Evolutionary conservation across 2,888 invertebrate species (phyloP), one percentile per base, ranked within the genome.

Genomic region (Nudaria mundana): DNA sequence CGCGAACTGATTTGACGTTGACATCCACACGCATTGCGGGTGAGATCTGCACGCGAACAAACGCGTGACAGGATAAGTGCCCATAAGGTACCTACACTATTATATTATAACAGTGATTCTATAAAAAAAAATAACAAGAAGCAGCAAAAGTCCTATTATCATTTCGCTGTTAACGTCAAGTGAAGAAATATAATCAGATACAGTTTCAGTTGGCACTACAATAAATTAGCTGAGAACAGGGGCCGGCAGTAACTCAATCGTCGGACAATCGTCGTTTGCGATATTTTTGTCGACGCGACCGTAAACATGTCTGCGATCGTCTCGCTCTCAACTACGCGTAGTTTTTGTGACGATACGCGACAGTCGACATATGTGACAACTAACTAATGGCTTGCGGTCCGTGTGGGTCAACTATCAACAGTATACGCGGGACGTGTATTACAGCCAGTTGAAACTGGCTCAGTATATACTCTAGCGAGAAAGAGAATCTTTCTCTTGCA

Each of bases 271-370:
- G 63, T 46, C 48, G 48, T 60, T 56, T 52, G 58, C 79, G 68
- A 81, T 84, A 83, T 77, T 78, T 83, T 77, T 68, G 81, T 85
- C 86, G 75, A 62, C 81, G 62, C 57, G 42, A 56, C 71, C 80
- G 79, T 84, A 82, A 85, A 85, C 58, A 69, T 71, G 83, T 83
- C 81, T 71, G 62, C 58, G 61, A 46, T 56, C 57, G 56, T 52
- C 20, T 3, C 18, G 18, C 3, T n/a, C 55, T 59, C 55, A 56
- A 56, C 49, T 54, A 52, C 55, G 49, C 51, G 55, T 55, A 43
- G 56, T 59, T 61, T 61, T 61, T 63, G 56, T 61, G 62, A 61
- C 48, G 48, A 57, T 51, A 43, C 56, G 52, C 52, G 56, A 56
- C 53, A 41, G 26, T 49, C 60, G 67, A 66, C 66, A 62, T 56